phyloP scores from a whole-genome alignment of 2,113 vertebrate genomes.

The Platichthys stellatus region DNA sequence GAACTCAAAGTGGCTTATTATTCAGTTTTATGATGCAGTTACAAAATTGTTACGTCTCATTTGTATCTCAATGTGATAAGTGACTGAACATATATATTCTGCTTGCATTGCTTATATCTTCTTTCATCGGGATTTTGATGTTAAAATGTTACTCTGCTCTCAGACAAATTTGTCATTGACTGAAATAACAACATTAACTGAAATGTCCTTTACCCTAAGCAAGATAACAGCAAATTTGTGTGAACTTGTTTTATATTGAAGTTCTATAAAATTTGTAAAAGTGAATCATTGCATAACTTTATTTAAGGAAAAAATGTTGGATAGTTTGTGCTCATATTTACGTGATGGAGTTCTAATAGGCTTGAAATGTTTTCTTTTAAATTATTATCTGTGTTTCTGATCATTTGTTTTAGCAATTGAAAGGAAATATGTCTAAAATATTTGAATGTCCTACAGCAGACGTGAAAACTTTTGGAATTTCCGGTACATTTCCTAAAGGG shows the following conservation, averaged over 20 bases:
- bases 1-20: background rate
- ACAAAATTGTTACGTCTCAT: background rate
- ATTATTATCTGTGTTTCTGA: background rate
- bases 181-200: background rate
- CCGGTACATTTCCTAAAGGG: slow-evolving; percentile 10
- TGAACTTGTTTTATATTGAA: slow-evolving; percentile 18
- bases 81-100: background rate
- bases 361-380: too few species aligned
- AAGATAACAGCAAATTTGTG: background rate
- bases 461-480: background rate
- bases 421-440: background rate
- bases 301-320: too few species aligned
- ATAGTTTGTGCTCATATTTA: too few species aligned
- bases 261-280: background rate
- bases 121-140: background rate
- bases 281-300: background rate
- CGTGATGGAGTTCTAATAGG: too few species aligned
- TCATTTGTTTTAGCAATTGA: background rate
- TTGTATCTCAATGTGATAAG: background rate
- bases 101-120: background rate
- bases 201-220: background rate
- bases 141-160: background rate
- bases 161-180: background rate
- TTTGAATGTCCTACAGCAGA: background rate
- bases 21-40: background rate